Conservation (phyloP, 2,888 invertebrate species). For the Meloe dianella region DNA sequence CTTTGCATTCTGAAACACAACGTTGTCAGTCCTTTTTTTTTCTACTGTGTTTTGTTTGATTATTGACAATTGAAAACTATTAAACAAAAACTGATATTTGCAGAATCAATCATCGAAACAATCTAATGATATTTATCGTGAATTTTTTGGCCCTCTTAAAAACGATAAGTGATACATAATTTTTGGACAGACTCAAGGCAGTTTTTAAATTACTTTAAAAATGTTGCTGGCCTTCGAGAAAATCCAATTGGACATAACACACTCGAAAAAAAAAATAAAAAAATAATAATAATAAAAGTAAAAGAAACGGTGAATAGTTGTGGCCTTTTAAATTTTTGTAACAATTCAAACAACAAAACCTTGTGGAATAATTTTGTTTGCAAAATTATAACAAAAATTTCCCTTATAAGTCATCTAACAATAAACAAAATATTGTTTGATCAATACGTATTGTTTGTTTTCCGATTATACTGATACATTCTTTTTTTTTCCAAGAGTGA, state of each 20-base stretch:
- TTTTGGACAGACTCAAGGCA: conserved; percentile 26
- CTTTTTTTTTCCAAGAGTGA: neutral
- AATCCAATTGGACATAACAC: conserved; percentile 12
- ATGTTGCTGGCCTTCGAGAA: conserved; percentile 29
- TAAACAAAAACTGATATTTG: too few relatives aligned
- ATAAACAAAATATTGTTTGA: too few relatives aligned
- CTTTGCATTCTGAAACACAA: conserved; percentile 29
- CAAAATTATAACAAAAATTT: neutral
- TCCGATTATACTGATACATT: neutral
- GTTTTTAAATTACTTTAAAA: conserved; percentile 30
- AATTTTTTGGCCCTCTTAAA: neutral
- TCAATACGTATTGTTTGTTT: neutral
- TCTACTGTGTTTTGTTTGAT: neutral
- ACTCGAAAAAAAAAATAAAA: neutral
- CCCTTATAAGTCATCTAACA: too few relatives aligned
- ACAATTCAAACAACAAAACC: too few relatives aligned
- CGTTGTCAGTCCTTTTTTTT: conserved; percentile 22
- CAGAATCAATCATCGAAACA: too few relatives aligned
- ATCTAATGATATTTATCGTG: neutral
- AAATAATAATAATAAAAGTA: neutral
- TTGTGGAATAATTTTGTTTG: neutral
- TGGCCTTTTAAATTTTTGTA: conserved; percentile 8
- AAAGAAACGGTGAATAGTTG: conserved; percentile 6
- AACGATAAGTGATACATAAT: conserved; percentile 13
- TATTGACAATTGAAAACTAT: too few relatives aligned